Evolutionary conservation across 2,113 vertebrate species (phyloP), one percentile per base, ranked within the genome.

Genomic region (Aramus guarauna): DNA sequence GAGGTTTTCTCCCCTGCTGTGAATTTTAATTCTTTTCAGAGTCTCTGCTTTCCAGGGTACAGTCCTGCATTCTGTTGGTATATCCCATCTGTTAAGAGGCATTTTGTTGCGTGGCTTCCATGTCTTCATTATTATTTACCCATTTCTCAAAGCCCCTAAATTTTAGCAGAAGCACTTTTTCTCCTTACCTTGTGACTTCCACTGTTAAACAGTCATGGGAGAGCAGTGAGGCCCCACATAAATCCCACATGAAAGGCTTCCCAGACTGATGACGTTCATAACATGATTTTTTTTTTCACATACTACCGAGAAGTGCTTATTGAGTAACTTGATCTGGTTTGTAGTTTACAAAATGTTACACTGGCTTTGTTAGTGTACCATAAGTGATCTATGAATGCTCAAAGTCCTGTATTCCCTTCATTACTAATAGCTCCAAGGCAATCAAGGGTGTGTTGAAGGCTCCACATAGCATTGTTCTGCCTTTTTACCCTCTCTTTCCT

Each of bases 11-110:
- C 22, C 24, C 82, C 64, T 1, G 13, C 50, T 66, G 79, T 74
- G 95, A 71, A 80, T 89, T 92, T 83, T 77, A 92, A 88, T 80
- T 92, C 69, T 85, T 73, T 82, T 36, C 48, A 68, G 68, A 94
- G 19, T 34, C 50, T 88, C 37, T 95, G 55, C 56, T 84, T 94
- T 85, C 34, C 62, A 79, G 66, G 48, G 15, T 39, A 60, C 7
- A 36, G 23, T 32, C 47, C 29, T 81, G 9, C 64, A 39, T 56
- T 87, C 36, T 90, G 43, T 56, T 72, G 27, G 36, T 60, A 27
- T 72, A 68, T 18, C 39, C 21, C 68, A 56, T 64, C 47, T 86
- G 23, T 47, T 87, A 59, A 59, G 20, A 91, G 16, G 72, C 5
- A 43, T 68, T 75, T 47, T 23, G 11, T 34, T 41, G 15, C 64